Base-by-base conservation (phyloP, 2,113 vertebrate genomes). In the Zapornia atra region DNA sequence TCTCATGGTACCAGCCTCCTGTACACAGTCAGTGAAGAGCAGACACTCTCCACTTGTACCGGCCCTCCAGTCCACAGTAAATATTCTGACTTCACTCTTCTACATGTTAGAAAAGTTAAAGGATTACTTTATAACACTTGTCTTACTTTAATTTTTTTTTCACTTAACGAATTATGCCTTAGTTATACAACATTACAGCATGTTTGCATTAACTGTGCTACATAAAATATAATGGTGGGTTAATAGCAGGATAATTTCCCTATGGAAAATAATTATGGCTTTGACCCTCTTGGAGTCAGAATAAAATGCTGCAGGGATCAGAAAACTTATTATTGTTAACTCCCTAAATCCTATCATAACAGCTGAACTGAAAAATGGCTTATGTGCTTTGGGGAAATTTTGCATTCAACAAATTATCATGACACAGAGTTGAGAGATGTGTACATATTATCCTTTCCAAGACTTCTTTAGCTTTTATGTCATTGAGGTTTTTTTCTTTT, bases 231-330 rank as follows among this genome's bases (percentile, higher is more conserved):
- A 86, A 72, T 64, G 11, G 42, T 59, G 40, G 26, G 59, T 88
- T 95, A 71, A 69, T 64, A 70, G 25, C 61, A 77, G 86, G 89
- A 51, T 68, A 72, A 93, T 85, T 93, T 94, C 65, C 95, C 57
- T 76, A 7, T 53, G 92, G 96, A 85, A 94, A 94, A 65, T 76
- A 88, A 94, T 61, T 91, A 77, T 21, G 10, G 51, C 26, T 95
- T 94, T 94, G 29, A 86, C 53, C 66, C 46, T 93, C 11, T 28
- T 82, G 77, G 51, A 90, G 71, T 75, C 89, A 86, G 66, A 78
- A 85, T 73, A 65, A 91, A 93, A 80, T 82, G 88, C 36, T 93
- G 44, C 81, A 84, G 86, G 68, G 57, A 25, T 71, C 95, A 81
- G 54, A 57, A 33, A 69, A 56, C 29, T 93, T 94, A 95, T 54